Percentiles rank a stretch among this genome's conserved stretches.
Conservation (phyloP, 2,113 vertebrate genomes). For the Plectropomus leopardus region DNA sequence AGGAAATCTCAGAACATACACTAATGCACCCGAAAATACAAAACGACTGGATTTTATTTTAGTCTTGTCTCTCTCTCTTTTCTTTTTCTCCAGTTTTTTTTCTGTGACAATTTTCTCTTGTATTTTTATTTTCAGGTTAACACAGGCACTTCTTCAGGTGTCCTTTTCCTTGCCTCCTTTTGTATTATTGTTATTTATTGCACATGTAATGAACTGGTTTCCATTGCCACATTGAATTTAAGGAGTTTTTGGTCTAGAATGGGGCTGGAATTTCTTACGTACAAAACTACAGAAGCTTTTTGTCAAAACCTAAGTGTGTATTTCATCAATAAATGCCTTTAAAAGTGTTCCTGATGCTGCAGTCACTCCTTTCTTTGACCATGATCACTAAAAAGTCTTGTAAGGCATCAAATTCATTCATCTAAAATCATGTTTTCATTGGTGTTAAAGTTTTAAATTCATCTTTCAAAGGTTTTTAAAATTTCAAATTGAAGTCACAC, state of each 20-base stretch:
- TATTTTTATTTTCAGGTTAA: slow-evolving; percentile 57
- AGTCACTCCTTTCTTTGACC: background rate
- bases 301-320: slow-evolving; percentile 86
- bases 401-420: no score
- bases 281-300: slow-evolving; percentile 85
- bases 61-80: slow-evolving; percentile 39
- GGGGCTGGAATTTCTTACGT: slow-evolving; percentile 81
- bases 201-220: slow-evolving; percentile 83
- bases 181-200: slow-evolving; percentile 86
- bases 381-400: no score
- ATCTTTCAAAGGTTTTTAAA: no score
- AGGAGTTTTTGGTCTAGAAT: slow-evolving; percentile 73
- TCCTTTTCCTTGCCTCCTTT: slow-evolving; percentile 74
- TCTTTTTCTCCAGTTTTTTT: background rate
- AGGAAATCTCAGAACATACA: slow-evolving; percentile 80
- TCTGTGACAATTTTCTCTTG: slow-evolving; percentile 27
- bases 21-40: slow-evolving; percentile 74
- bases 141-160: slow-evolving; percentile 73
- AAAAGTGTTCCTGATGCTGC: slow-evolving; percentile 59
- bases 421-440: no score
- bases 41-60: slow-evolving; percentile 69
- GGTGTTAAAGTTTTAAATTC: no score
- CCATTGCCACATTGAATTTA: slow-evolving; percentile 75
- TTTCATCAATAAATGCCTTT: slow-evolving; percentile 90
- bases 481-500: no score